phyloP scores from a whole-genome alignment of 2,888 invertebrate genomes.

The Tribolium freemani region DNA sequence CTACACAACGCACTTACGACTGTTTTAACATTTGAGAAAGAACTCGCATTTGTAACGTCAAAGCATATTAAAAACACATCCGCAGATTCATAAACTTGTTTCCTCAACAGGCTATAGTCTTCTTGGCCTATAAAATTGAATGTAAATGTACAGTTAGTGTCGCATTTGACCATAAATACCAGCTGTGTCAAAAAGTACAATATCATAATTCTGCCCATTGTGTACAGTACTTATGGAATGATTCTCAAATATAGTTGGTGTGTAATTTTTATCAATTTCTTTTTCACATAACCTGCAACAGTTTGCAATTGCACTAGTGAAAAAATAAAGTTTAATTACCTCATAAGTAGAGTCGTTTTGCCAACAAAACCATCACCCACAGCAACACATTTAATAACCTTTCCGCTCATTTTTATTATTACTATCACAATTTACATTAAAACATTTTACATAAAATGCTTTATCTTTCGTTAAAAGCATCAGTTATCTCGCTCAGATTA shows the following conservation, averaged over 20 bases:
- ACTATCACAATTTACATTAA: neutral
- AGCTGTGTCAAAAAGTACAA: constrained; percentile 48
- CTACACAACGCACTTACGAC: constrained; percentile 33
- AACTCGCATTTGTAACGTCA: constrained; percentile 41
- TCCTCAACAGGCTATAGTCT: constrained; percentile 43
- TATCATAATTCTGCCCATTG: constrained; percentile 38
- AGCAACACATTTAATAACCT: constrained; percentile 46
- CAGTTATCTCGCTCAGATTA: constrained; percentile 3
- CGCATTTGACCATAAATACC: constrained; percentile 33
- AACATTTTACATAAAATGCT: neutral
- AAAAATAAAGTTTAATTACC: constrained; percentile 37
- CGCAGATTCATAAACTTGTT: constrained; percentile 39
- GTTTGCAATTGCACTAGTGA: constrained; percentile 8
- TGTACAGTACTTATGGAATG: constrained; percentile 19
- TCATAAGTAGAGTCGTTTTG: constrained; percentile 47
- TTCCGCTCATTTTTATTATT: constrained; percentile 24
- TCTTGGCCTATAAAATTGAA: constrained; percentile 38
- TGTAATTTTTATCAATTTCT: constrained; percentile 31
- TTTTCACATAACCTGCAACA: constrained; percentile 33
- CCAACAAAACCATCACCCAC: constrained; percentile 50
- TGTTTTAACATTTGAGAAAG: constrained; percentile 46
- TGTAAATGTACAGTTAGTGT: neutral
- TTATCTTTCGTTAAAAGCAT: constrained; percentile 17
- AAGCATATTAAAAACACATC: constrained; percentile 48
- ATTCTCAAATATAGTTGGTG: constrained; percentile 49